Base-by-base conservation (phyloP, 2,888 invertebrate genomes). In the Cheilosia vulpina region DNA sequence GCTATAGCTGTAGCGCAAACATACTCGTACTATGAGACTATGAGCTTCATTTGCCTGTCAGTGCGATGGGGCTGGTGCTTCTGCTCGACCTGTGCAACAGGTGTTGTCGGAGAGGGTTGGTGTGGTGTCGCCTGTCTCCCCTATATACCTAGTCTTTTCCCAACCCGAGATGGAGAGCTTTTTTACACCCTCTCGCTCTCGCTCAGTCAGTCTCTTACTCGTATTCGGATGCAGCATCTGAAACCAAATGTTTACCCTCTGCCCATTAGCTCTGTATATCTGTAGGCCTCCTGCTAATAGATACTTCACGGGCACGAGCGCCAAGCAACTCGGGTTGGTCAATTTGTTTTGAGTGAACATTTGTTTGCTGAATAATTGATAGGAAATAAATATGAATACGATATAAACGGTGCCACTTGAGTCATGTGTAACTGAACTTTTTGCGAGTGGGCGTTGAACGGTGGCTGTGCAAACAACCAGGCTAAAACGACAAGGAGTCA, bases 321-420 rank as follows among this genome's bases (percentile, higher is more conserved):
- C 66, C 43, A 24, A 53, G 21, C 15, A 76, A 43, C 19, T 43
- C 53, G 41, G 11, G 27, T 19, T 58, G 66, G 57, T 58, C 75
- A 50, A 41, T 50, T 75, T 57, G 34, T 55, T 55, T n/a, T 19
- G 53, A 63, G 45, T 58, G 66, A 27, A 43, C 63, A 24, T 53
- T 63, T 60, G 68, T 52, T 50, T 71, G 75, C 47, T 84, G 53
- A 84, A 84, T 84, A 60, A 80, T 84, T 80, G 60, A 84, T 58
- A 58, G 63, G 65, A 41, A 47, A 69, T 47, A 47, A 60, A 80
- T 80, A 65, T 84, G 79, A 75, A 69, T 62, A 45, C 24, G 62
- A 53, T 58, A 66, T 72, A 77, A 82, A 77, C 58, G 53, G 60
- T 68, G 21, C 66, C 62, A 71, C 68, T 81, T 76, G 31, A 27